phyloP scores from a whole-genome alignment of 2,113 vertebrate species.

The Cottus gobio region DNA sequence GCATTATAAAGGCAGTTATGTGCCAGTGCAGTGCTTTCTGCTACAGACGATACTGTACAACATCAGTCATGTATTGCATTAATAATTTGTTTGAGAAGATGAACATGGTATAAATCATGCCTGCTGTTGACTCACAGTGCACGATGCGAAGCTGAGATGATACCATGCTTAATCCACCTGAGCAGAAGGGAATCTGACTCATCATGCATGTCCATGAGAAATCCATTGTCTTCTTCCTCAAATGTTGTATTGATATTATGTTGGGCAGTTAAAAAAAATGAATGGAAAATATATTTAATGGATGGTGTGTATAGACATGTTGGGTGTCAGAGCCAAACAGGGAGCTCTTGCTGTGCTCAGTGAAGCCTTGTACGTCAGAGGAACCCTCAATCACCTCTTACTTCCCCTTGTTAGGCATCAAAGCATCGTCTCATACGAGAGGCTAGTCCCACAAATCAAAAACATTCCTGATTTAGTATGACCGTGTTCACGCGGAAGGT shows the following conservation, averaged over 20 bases:
- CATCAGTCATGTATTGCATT: slow-evolving; percentile 21
- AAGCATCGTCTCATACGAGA: slow-evolving; percentile 27
- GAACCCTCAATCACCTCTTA: slow-evolving; percentile 39
- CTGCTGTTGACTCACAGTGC: background rate
- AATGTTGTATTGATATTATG: background rate
- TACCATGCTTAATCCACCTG: background rate
- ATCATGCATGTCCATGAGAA: background rate
- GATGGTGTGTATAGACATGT: background rate
- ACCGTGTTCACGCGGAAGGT: background rate
- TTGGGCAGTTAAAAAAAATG: background rate
- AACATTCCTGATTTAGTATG: background rate
- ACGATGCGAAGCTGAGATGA: background rate
- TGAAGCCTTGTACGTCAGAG: slow-evolving; percentile 55
- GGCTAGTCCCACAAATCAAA: slow-evolving; percentile 5
- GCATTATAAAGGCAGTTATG: background rate
- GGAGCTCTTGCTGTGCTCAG: slow-evolving; percentile 62
- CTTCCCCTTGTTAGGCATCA: slow-evolving; percentile 44
- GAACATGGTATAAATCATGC: slow-evolving; percentile 9
- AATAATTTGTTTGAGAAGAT: slow-evolving; percentile 37
- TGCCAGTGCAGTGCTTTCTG: background rate
- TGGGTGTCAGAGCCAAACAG: slow-evolving; percentile 10
- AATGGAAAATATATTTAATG: background rate
- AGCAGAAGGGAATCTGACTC: background rate
- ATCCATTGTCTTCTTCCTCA: background rate
- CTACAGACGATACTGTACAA: slow-evolving; percentile 1